Percentiles rank a stretch among this genome's conserved stretches.
Conservation (phyloP, 2,888 invertebrate genomes). For the Drosophila rellima region DNA sequence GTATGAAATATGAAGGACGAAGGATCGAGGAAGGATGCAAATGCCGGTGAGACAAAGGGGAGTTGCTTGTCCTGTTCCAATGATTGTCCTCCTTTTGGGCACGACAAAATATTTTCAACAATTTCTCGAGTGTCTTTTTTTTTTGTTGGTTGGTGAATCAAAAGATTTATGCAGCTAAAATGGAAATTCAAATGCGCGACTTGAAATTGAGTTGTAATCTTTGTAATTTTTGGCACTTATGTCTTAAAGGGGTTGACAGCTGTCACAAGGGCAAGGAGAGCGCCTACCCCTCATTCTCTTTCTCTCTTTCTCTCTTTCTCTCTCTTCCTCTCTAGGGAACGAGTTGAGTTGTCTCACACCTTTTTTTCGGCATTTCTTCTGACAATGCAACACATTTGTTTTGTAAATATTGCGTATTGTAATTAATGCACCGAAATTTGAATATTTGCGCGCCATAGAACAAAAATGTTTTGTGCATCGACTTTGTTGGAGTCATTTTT, state of each 20-base stretch:
- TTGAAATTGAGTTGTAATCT: conserved; percentile 85
- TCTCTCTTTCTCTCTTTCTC: neutral
- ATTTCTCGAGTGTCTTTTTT: conserved; percentile 71
- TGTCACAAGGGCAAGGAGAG: conserved; percentile 39
- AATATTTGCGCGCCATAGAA: conserved; percentile 43
- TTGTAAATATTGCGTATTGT: conserved; percentile 86
- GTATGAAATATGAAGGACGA: neutral
- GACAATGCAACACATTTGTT: conserved; percentile 85
- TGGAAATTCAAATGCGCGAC: conserved; percentile 66
- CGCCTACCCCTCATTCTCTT: neutral
- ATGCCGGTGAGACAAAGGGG: conserved; percentile 50
- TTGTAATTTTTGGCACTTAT: conserved; percentile 83
- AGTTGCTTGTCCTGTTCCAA: conserved; percentile 37
- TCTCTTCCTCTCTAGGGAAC: neutral
- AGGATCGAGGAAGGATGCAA: conserved; percentile 52
- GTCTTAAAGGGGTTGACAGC: conserved; percentile 75
- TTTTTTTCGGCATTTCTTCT: conserved; percentile 38
- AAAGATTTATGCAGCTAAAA: conserved; percentile 70
- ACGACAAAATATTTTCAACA: conserved; percentile 71
- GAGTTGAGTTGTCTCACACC: conserved; percentile 56
- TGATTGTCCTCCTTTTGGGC: conserved; percentile 38
- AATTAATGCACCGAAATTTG: conserved; percentile 80
- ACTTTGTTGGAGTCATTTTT: conserved; percentile 59
- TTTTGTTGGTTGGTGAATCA: neutral
- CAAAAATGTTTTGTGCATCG: conserved; percentile 9